Conservation (phyloP, 2,797 vertebrate genomes). For the Streptopelia turtur region DNA sequence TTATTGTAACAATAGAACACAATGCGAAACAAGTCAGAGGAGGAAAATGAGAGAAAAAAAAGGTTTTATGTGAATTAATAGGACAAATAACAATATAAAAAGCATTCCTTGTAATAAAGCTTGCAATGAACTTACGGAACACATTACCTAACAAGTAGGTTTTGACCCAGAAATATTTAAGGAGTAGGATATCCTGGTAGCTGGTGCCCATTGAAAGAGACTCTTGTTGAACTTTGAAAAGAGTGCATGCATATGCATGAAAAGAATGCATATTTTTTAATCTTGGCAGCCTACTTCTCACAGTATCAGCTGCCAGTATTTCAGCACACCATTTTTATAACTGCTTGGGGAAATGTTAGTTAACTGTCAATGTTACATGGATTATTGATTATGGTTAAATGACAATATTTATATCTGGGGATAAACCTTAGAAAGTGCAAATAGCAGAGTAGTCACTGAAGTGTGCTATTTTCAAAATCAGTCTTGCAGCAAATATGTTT, state of each 20-base stretch:
- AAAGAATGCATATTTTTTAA: not conserved
- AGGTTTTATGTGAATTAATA: not conserved
- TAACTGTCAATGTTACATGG: not conserved
- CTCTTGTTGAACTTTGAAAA: not conserved
- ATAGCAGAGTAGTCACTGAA: not conserved
- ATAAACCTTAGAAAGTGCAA: not conserved
- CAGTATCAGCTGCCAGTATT: not conserved
- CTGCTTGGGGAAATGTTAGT: not conserved
- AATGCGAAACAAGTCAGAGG: not conserved
- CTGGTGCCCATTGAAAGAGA: not conserved
- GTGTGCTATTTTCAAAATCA: not conserved
- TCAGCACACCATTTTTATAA: not conserved
- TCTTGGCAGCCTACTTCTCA: not conserved
- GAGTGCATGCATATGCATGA: not conserved
- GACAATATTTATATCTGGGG: not conserved
- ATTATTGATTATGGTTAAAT: constrained; percentile 1
- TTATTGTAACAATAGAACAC: not conserved
- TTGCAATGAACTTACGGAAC: not conserved
- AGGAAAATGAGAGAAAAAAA: not conserved
- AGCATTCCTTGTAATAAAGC: not conserved
- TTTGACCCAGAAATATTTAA: not conserved
- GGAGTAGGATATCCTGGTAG: not conserved
- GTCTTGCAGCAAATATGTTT: not conserved
- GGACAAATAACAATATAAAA: not conserved
- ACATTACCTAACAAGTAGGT: not conserved